Base-by-base conservation (phyloP, 2,888 invertebrate genomes). In the Psylliodes chrysocephalus region DNA sequence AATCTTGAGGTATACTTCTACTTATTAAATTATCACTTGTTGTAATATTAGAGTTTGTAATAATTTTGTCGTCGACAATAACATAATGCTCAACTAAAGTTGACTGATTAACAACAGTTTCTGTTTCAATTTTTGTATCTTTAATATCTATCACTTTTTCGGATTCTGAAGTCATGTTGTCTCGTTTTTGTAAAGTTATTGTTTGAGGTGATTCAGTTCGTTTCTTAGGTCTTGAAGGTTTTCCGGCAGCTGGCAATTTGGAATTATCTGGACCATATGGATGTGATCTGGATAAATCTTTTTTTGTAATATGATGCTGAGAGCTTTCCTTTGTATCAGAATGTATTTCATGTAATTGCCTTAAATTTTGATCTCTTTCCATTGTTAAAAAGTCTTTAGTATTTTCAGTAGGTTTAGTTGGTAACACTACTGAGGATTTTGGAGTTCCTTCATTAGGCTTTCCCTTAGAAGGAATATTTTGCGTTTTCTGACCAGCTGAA, bases 401-500 rank as follows among this genome's bases (percentile, higher is more conserved):
- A 19, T 62, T 42, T 14, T 46, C 10, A n/a, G 15, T 61, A 35
- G 6, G n/a, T 25, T 59, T 49, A 28, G 55, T 10, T 4, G 54
- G 6, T 25, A 46, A 15, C 22, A n/a, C 19, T 14, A 3, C 46
- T 33, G 0, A 83, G 64, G 72, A 77, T 14, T 75, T 74, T 28
- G 78, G 75, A 18, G 12, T 56, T 18, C 56, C 53, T 3, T 65
- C 47, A 30, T 22, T 25, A 12, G 44, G 18, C 1, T 18, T 44
- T 44, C 17, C 12, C 6, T 18, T 44, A n/a, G 19, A 17, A 8
- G 19, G 44, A 18, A 17, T 10, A 44, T 12, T 18, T 17, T n/a
- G n/a, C 12, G 40, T 40, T 40, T 40, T 40, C 1, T 2, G 6
- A 22, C 2, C 22, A 4, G 6, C 18, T 12, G 42, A 18, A 1